A percentile compares a stretch with the other conserved stretches of the same genome.
Evolutionary conservation across 2,113 vertebrate genomes (phyloP).

Genomic region (Garra rufa): DNA sequence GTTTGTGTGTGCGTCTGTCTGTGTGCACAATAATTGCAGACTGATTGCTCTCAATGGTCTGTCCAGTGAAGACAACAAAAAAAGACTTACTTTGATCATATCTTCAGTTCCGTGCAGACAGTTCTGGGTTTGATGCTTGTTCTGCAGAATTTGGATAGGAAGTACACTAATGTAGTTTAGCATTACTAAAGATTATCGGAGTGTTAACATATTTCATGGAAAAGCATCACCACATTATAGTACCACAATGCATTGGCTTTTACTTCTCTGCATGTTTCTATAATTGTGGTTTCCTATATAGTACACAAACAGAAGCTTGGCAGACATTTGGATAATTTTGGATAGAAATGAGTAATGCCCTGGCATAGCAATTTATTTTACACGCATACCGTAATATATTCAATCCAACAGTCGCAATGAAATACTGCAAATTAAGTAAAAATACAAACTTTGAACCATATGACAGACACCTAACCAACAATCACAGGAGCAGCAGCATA

Average conservation of each 20-base stretch:
- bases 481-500: background rate
- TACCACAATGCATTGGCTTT: background rate
- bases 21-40: conserved; percentile 9
- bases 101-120: background rate
- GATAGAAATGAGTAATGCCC: no score
- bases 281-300: background rate
- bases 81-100: background rate
- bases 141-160: background rate
- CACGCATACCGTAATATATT: background rate
- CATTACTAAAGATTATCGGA: background rate
- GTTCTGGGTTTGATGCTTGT: background rate
- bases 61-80: background rate
- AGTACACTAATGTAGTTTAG: background rate
- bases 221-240: background rate
- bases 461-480: background rate
- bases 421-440: background rate
- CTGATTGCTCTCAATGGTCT: conserved; percentile 19
- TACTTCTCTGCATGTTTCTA: background rate
- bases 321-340: background rate
- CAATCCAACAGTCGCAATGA: background rate
- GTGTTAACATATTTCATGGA: background rate
- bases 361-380: background rate
- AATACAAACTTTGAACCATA: background rate
- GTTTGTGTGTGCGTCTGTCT: background rate
- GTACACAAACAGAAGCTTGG: background rate